Conservation (phyloP, 2,113 vertebrate genomes). For the Fukomys damarensis region DNA sequence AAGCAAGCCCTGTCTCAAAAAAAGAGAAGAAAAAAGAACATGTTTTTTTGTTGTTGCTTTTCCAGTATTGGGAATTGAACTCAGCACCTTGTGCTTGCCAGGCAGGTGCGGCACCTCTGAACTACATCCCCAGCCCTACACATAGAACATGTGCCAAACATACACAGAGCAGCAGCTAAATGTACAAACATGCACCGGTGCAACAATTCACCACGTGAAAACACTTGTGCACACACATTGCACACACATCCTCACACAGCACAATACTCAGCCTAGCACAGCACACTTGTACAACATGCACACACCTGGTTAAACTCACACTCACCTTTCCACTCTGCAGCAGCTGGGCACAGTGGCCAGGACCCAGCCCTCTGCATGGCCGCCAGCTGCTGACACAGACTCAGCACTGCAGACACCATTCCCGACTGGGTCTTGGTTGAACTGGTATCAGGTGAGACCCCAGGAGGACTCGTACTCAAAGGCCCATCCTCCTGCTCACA, state of each 20-base stretch:
- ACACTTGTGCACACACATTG: too few relatives aligned
- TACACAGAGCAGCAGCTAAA: neutral
- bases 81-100: too few relatives aligned
- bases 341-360: neutral
- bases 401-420: neutral
- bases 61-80: too few relatives aligned
- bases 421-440: neutral
- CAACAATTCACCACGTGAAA: neutral
- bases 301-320: too few relatives aligned
- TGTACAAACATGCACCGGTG: rapidly evolving
- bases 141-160: neutral
- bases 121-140: too few relatives aligned
- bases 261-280: neutral
- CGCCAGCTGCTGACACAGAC: neutral
- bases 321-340: too few relatives aligned
- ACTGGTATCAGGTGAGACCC: neutral
- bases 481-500: neutral
- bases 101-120: too few relatives aligned
- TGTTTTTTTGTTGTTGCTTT: too few relatives aligned
- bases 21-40: too few relatives aligned
- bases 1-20: too few relatives aligned
- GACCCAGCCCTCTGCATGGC: neutral
- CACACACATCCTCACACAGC: neutral
- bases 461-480: neutral
- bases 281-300: rapidly evolving